Evolutionary conservation across 2,888 invertebrate genomes (phyloP).

Genomic region (Fissipunctia ypsillon): DNA sequence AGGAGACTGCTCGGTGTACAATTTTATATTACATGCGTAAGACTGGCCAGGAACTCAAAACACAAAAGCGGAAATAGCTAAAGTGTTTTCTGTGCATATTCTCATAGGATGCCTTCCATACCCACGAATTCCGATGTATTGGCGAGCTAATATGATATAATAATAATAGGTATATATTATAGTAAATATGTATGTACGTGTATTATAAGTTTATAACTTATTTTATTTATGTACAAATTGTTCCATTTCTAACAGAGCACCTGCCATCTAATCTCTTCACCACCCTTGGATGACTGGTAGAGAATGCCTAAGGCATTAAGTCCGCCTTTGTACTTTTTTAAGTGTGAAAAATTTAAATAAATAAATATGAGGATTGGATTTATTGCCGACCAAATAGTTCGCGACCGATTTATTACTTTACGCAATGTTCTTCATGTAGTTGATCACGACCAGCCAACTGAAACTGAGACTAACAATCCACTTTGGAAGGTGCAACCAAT

Average conservation of each 20-base stretch:
- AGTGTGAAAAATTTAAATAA: too few relatives aligned
- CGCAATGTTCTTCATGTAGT: neutral
- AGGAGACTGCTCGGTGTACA: slow-evolving; percentile 28
- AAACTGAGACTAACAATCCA: slow-evolving; percentile 12
- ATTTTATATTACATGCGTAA: slow-evolving; percentile 35
- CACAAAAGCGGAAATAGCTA: slow-evolving; percentile 25
- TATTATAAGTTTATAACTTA: too few relatives aligned
- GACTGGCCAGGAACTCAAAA: slow-evolving; percentile 29
- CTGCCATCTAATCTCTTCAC: too few relatives aligned
- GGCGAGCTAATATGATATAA: too few relatives aligned
- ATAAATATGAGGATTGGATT: slow-evolving; percentile 15
- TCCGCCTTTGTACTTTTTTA: too few relatives aligned
- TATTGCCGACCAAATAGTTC: too few relatives aligned
- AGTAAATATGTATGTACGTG: too few relatives aligned
- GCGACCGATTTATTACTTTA: slow-evolving; percentile 3
- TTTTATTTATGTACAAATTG: too few relatives aligned
- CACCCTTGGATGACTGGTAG: too few relatives aligned
- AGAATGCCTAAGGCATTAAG: too few relatives aligned
- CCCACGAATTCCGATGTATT: slow-evolving; percentile 17
- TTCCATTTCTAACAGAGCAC: too few relatives aligned
- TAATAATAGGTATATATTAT: too few relatives aligned
- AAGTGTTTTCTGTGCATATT: slow-evolving; percentile 27
- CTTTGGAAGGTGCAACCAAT: slow-evolving; percentile 6
- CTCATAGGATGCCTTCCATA: slow-evolving; percentile 37
- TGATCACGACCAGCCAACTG: slow-evolving; percentile 9